These are phyloP conservation scores for Dryoscopus gambensis DNA, from an alignment of 2,113 vertebrate genomes.

Conservation along the genomic window DNA sequence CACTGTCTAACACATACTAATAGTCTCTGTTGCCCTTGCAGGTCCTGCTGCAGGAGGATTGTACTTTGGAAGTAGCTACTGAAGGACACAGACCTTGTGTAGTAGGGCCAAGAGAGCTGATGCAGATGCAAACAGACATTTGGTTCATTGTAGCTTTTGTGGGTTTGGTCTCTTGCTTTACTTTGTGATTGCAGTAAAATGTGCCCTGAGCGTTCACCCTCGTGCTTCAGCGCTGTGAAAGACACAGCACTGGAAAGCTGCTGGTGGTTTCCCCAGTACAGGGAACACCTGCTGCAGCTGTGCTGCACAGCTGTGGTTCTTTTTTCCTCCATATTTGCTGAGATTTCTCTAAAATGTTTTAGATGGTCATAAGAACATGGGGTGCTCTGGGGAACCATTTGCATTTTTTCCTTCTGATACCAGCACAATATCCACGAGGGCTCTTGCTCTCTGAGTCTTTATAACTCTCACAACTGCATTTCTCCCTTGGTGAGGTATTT, in stretches of 20 bases:
- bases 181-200: neutral
- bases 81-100: neutral
- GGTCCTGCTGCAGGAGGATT: neutral
- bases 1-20: neutral
- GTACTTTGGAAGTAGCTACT: neutral
- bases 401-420: neutral
- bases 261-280: neutral
- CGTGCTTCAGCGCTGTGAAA: neutral
- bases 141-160: neutral
- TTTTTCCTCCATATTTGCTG: neutral
- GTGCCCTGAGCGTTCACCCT: neutral
- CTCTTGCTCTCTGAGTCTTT: neutral
- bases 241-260: neutral
- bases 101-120: neutral
- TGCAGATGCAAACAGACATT: neutral
- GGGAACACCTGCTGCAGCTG: neutral
- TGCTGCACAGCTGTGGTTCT: neutral
- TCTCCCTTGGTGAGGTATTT: rapidly evolving
- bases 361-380: neutral
- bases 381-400: neutral
- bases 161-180: neutral
- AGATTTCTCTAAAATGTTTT: neutral
- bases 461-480: neutral
- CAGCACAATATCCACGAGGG: neutral
- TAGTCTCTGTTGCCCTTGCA: neutral